These are phyloP conservation scores for Onychostruthus taczanowskii DNA, from an alignment of 2,113 vertebrate species.

Conservation along the genomic window DNA sequence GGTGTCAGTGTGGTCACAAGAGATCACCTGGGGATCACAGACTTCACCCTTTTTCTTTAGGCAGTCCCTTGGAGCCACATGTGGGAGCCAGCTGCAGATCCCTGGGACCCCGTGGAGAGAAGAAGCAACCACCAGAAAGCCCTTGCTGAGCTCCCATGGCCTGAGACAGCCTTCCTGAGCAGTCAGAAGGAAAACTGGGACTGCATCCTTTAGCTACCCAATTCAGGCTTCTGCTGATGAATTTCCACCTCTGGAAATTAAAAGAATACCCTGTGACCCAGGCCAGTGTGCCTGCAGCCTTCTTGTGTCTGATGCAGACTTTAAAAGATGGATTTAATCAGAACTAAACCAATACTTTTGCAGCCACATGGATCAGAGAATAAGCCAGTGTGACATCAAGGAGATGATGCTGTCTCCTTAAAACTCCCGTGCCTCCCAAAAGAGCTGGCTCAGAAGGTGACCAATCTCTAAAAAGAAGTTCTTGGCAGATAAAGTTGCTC, in stretches of 20 bases:
- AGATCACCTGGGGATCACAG: background rate
- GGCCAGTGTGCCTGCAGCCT: background rate
- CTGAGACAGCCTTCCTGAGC: background rate
- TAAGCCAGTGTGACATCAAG: background rate
- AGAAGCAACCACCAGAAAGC: background rate
- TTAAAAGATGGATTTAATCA: background rate
- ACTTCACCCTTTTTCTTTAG: background rate
- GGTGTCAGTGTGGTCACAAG: background rate
- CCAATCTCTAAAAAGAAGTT: background rate
- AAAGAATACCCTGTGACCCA: background rate
- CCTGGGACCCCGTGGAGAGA: background rate
- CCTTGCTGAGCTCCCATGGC: background rate
- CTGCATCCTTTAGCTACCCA: background rate
- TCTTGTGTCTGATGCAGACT: background rate
- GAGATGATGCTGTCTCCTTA: background rate
- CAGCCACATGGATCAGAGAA: background rate
- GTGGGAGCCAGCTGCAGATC: background rate
- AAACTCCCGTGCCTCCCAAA: background rate
- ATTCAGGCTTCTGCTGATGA: background rate
- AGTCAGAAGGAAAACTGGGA: background rate
- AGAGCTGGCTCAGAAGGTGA: background rate
- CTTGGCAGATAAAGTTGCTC: background rate
- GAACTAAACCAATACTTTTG: background rate
- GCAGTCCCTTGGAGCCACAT: background rate
- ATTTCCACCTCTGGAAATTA: background rate